Percentiles rank a stretch among this genome's conserved stretches.
Conservation (phyloP, 1,140 invertebrate genomes). For the Eubasilissa regina region DNA sequence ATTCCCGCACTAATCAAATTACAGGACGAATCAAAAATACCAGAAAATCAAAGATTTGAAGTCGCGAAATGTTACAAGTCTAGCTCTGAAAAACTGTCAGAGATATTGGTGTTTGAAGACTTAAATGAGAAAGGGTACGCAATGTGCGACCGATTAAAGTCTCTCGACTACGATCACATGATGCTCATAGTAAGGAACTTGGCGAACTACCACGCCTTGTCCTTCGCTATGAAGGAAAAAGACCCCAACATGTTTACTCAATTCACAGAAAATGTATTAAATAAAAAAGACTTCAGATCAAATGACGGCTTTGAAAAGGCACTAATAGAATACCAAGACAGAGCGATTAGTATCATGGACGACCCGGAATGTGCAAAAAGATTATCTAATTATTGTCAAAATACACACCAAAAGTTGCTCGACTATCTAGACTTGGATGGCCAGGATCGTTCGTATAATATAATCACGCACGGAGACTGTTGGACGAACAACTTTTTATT, state of each 20-base stretch:
- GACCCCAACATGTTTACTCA: conserved; percentile 62
- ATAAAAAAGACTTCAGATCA: conserved; percentile 5
- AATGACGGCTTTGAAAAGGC: conserved; percentile 19
- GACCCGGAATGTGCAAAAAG: conserved; percentile 3
- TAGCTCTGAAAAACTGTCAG: conserved; percentile 63
- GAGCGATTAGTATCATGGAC: conserved; percentile 20
- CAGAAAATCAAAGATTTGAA: conserved; percentile 60
- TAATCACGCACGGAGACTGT: conserved; percentile 73
- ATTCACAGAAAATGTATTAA: conserved; percentile 26
- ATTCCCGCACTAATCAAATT: conserved; percentile 64
- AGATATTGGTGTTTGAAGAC: conserved; percentile 74
- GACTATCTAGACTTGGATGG: conserved; percentile 24
- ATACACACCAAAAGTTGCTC: conserved; percentile 31
- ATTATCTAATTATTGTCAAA: conserved; percentile 8
- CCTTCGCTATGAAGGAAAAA: conserved; percentile 69
- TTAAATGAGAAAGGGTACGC: conserved; percentile 66
- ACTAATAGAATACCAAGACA: conserved; percentile 22
- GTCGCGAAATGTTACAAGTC: conserved; percentile 66
- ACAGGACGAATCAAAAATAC: conserved; percentile 60
- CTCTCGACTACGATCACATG: conserved; percentile 68
- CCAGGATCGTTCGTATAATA: conserved; percentile 64
- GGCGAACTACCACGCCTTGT: conserved; percentile 73
- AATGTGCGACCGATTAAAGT: conserved; percentile 67
- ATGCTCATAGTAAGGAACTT: conserved; percentile 68
- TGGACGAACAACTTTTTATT: conserved; percentile 74